phyloP scores from a whole-genome alignment of 2,113 vertebrate species.

The Notothenia coriiceps region DNA sequence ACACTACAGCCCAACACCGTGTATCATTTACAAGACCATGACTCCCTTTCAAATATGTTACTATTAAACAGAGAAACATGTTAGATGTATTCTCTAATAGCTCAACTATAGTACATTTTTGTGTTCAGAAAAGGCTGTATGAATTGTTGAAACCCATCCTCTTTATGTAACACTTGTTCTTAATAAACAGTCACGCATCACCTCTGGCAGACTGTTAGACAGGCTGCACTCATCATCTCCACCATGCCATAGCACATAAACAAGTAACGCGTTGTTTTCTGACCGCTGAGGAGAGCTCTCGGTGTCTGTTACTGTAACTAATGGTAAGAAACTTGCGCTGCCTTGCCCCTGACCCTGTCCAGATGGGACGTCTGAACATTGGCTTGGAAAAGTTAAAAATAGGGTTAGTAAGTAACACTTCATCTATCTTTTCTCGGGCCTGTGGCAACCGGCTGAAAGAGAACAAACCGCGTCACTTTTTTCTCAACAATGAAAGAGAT shows the following conservation, averaged over 20 bases:
- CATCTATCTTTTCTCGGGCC: constrained; percentile 65
- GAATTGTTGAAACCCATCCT: constrained; percentile 31
- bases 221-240: constrained; percentile 34
- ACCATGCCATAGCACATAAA: constrained; percentile 58
- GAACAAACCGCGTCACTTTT: constrained; percentile 67
- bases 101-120: constrained; percentile 11
- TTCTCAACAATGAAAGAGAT: constrained; percentile 65
- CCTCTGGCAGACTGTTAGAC: constrained; percentile 55
- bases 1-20: background rate
- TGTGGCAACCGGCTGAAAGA: constrained; percentile 76
- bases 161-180: constrained; percentile 33
- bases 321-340: constrained; percentile 57
- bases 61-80: background rate
- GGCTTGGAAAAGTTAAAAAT: constrained; percentile 81
- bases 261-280: constrained; percentile 65
- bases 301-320: constrained; percentile 65
- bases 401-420: constrained; percentile 71
- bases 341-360: constrained; percentile 72
- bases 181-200: constrained; percentile 66
- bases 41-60: constrained; percentile 4
- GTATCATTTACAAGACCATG: background rate
- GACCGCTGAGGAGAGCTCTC: constrained; percentile 49
- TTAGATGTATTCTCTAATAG: background rate
- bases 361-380: constrained; percentile 73
- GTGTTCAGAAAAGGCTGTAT: constrained; percentile 28